Evolutionary conservation across 2,888 invertebrate genomes (phyloP), one percentile per base, ranked within the genome.

Genomic region (Lasioglossum marginatum): DNA sequence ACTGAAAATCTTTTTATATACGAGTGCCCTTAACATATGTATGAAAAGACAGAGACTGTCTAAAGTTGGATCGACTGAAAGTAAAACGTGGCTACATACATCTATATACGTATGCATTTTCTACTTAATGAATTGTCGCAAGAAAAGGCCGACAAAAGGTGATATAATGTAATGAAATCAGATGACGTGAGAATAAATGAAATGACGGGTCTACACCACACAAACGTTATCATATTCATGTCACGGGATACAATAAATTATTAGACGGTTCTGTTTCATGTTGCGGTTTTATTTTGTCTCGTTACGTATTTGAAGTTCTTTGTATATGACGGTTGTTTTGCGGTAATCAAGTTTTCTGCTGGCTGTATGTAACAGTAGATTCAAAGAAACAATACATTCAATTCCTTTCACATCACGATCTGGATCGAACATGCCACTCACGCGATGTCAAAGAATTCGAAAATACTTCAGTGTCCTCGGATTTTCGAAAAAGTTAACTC

Each of bases 341-440:
- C 16, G 43, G 12, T 14, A 10, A 40, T 48, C 16, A 74, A 76
- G 31, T 76, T 37, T 71, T 27, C 75, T 57, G 84, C 75, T 57
- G 84, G 66, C 72, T 37, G 40, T 79, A 45, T 16, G 76, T 85
- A 79, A 83, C 75, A 66, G 31, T 66, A 78, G 81, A 75, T 60
- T 63, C 57, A 81, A 57, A 77, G 63, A 76, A 52, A 82, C 80
- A 72, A 34, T 79, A 82, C 79, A 83, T 89, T 84, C 72, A 72
- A 34, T 81, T 81, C 71, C 70, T 77, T 75, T 80, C 75, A 78
- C 74, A 75, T 79, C 52, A 48, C 84, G 77, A 73, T 31, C 71
- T 83, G 73, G 80, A 72, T 82, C 73, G 77, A 79, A 82, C 89
- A 90, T 90, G 89, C 88, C 85, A 89, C 81, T 89, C 77, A 74